A percentile compares a stretch with the other conserved stretches of the same genome.
These are phyloP conservation scores for Trichonephila clavata DNA, from an alignment of 1,140 invertebrate genomes.

Conservation along the genomic window DNA sequence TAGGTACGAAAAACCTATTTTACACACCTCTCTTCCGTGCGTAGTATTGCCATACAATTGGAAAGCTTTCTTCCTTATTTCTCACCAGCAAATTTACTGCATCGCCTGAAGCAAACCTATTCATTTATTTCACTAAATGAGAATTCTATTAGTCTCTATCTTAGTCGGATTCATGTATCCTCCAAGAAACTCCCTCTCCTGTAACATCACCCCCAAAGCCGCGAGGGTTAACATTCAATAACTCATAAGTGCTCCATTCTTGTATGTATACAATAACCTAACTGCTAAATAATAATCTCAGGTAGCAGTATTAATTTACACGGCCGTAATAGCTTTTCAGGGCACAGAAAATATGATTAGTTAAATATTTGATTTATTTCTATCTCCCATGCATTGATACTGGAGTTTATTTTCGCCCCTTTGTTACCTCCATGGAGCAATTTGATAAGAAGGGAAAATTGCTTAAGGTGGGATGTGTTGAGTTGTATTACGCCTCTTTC, in stretches of 20 bases:
- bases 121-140: not conserved
- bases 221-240: not conserved
- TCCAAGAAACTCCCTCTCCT: not conserved
- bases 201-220: not conserved
- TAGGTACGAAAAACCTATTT: no score
- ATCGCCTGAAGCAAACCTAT: not conserved
- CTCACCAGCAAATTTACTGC: not conserved
- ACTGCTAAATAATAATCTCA: conserved; percentile 36
- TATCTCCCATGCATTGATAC: not conserved
- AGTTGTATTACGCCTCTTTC: not conserved
- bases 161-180: not conserved
- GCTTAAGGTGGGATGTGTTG: conserved; percentile 6
- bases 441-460: conserved; percentile 28
- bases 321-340: conserved; percentile 34
- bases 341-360: conserved; percentile 6
- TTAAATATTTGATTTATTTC: conserved; percentile 64
- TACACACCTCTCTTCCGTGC: not conserved
- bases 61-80: not conserved
- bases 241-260: conserved; percentile 42
- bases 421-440: conserved; percentile 23
- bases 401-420: conserved; percentile 16
- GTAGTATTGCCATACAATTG: not conserved
- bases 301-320: conserved; percentile 44
- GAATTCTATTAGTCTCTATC: conserved; percentile 16
- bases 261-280: conserved; percentile 26